A percentile compares a stretch with the other conserved stretches of the same genome.
Conservation (phyloP, 2,113 vertebrate genomes). For the Istiophorus platypterus region DNA sequence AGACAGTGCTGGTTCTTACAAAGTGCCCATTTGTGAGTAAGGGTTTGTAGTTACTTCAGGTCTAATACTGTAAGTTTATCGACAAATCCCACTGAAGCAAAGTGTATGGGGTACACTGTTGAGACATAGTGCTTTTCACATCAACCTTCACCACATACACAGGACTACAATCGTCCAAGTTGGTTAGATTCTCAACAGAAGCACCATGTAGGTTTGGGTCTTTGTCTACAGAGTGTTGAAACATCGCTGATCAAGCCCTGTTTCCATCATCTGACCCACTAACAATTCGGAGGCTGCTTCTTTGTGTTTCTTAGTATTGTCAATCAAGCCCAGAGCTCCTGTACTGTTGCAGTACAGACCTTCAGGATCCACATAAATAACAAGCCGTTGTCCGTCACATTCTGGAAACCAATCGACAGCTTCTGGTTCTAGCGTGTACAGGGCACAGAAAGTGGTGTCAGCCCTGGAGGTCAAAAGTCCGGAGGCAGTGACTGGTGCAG, state of each 20-base stretch:
- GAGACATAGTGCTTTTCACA: neutral
- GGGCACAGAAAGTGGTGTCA: slow-evolving; percentile 73
- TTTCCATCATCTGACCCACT: neutral
- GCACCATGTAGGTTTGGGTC: slow-evolving; percentile 13
- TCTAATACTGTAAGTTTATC: slow-evolving; percentile 34
- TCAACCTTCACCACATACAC: slow-evolving; percentile 8
- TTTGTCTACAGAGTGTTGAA: slow-evolving; percentile 14
- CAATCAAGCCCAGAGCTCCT: slow-evolving; percentile 8
- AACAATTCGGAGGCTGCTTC: neutral
- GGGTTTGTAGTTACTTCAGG: neutral
- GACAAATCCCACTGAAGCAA: slow-evolving; percentile 12
- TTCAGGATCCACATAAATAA: neutral
- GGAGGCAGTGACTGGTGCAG: slow-evolving; percentile 95
- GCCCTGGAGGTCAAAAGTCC: slow-evolving; percentile 93
- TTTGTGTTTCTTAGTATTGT: neutral
- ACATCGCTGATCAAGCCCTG: neutral
- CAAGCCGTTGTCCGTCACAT: neutral
- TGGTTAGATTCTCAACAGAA: neutral
- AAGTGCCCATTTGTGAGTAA: slow-evolving; percentile 44
- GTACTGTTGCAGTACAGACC: neutral
- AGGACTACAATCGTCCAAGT: neutral
- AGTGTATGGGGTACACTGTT: neutral
- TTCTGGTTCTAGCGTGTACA: neutral
- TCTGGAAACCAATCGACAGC: slow-evolving; percentile 6
- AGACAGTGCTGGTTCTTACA: slow-evolving; percentile 36